Conservation (phyloP, 2,113 vertebrate species). For the Parus major region DNA sequence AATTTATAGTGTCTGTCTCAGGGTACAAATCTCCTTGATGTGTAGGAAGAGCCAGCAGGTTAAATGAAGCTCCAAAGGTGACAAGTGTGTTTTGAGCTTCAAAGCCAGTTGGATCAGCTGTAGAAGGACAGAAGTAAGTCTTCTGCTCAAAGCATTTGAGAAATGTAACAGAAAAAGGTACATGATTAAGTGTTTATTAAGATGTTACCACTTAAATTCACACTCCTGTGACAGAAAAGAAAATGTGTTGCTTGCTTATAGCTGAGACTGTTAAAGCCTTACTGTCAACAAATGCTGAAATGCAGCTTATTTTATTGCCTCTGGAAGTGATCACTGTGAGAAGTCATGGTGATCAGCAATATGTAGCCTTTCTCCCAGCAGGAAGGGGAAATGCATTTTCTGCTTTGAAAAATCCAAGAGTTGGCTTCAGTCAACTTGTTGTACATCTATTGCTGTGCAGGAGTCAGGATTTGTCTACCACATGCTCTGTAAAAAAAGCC, state of each 20-base stretch:
- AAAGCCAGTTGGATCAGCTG: neutral
- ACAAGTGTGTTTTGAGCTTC: neutral
- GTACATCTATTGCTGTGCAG: neutral
- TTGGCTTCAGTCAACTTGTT: constrained; percentile 3
- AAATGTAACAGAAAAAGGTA: neutral
- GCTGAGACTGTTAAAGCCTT: neutral
- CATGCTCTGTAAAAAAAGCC: neutral
- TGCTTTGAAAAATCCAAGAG: neutral
- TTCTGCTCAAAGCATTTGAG: neutral
- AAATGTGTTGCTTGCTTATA: neutral
- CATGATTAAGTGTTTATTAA: neutral
- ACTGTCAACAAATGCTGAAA: constrained; percentile 28
- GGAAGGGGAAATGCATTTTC: neutral
- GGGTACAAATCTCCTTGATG: neutral
- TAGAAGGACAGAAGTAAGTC: neutral
- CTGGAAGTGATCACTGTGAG: neutral
- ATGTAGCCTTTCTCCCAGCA: neutral
- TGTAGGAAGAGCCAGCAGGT: neutral
- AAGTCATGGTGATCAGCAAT: neutral
- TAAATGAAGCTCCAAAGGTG: neutral
- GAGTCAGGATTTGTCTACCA: neutral
- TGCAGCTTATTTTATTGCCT: constrained; percentile 1
- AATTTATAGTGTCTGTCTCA: neutral
- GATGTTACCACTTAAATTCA: neutral
- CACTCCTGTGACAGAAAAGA: neutral